Base-by-base conservation (phyloP, 1,140 invertebrate genomes). In the Calephelis virginiensis region DNA sequence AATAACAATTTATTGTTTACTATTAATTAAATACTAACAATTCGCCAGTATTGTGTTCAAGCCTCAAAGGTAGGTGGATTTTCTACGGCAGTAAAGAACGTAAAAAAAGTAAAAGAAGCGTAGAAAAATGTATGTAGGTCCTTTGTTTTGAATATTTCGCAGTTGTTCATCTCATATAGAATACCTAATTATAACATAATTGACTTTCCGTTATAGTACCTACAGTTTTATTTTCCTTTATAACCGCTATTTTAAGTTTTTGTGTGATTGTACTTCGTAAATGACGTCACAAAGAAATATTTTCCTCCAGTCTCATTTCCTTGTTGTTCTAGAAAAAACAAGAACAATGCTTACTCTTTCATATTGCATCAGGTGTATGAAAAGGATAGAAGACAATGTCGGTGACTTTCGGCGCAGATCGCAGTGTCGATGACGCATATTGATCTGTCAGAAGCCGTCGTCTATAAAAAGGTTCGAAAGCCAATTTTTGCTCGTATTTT, bases 401-500 rank as follows among this genome's bases (percentile, higher is more conserved):
- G 66, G 63, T 66, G 49, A 68, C 61, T 50, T 66, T 72, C 69
- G 71, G 47, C 10, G 14, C 14, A 63, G 43, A 59, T 68, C 70
- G 74, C 48, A 38, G 10, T 59, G 53, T 59, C 17, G 53, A 59
- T 59, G 53, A 59, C 53, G 53, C 37, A 17, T 56, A 72, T 72
- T 72, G 70, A 72, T 72, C 70, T 61, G 53, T 56, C 63, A 59
- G 64, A 61, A 46, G 11, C 61, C 14, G 50, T 46, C 10, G 64
- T 72, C 67, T 72, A 72, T 72, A 72, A 59, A 72, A 69, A 71
- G 70, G 50, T 37, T 46, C 8, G 12, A 37, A 47, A 40, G 13
- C 11, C 11, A 43, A 61, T 59, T 46, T 70, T 37, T 48, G 78
- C 95, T 94, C 0, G 95, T 95, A 78, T 94, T 92, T 92, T 60